Percentiles rank a stretch among this genome's conserved stretches.
Conservation (phyloP, 2,888 invertebrate genomes). For the Lycia hirtaria region DNA sequence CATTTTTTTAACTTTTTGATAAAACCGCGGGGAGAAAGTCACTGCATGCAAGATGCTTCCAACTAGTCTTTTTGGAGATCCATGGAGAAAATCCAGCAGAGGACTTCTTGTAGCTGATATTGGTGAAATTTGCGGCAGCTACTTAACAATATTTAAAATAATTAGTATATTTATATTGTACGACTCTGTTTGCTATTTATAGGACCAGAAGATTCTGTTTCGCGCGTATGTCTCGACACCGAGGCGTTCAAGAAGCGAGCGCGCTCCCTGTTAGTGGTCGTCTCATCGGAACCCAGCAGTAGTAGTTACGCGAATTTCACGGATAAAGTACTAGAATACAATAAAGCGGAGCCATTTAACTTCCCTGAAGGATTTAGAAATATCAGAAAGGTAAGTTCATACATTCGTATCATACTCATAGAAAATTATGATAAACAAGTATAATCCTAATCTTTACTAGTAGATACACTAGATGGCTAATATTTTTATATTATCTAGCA, state of each 20-base stretch:
- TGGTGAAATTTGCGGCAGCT: too few species aligned
- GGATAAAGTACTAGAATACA: constrained; percentile 91
- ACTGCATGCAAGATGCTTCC: too few species aligned
- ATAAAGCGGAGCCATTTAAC: constrained; percentile 91
- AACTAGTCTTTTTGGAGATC: too few species aligned
- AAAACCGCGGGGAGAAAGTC: too few species aligned
- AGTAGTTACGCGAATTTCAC: constrained; percentile 91
- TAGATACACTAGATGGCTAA: too few species aligned
- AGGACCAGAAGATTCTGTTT: constrained; percentile 78
- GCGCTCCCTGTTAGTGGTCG: constrained; percentile 94
- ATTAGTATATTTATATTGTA: not conserved
- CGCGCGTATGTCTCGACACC: constrained; percentile 83
- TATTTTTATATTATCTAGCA: too few species aligned
- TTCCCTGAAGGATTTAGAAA: constrained; percentile 81
- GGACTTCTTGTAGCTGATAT: too few species aligned
- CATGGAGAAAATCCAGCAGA: too few species aligned
- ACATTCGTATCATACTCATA: not conserved
- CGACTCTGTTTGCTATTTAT: constrained; percentile 19
- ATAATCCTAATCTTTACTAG: too few species aligned
- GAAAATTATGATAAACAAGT: too few species aligned
- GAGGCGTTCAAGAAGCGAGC: constrained; percentile 89
- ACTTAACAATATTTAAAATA: too few species aligned
- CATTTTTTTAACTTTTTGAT: too few species aligned
- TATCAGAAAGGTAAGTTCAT: not conserved
- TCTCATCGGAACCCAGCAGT: constrained; percentile 94